Evolutionary conservation across 2,113 vertebrate species (phyloP).

Genomic region (Aldabrachelys gigantea): DNA sequence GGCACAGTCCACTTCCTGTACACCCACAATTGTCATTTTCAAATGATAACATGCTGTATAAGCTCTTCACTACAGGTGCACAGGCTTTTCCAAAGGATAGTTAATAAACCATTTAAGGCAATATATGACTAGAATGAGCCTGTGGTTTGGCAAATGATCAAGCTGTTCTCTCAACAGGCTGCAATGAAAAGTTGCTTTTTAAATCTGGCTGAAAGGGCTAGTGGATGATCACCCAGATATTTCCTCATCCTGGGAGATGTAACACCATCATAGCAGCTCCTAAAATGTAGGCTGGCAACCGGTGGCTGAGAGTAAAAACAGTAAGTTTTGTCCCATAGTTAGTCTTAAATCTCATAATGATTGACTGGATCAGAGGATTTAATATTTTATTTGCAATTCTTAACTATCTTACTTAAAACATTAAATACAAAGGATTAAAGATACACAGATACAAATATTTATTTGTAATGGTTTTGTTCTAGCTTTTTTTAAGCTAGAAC

Average conservation of each 20-base stretch:
- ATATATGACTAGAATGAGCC: neutral
- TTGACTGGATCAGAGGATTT: neutral
- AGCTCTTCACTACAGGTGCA: neutral
- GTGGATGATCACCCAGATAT: neutral
- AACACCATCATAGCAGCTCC: neutral
- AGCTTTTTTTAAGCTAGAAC: neutral
- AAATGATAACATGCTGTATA: neutral
- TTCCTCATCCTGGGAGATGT: neutral
- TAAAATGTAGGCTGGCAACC: neutral
- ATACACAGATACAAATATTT: neutral
- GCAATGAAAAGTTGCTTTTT: neutral
- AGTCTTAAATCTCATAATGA: neutral
- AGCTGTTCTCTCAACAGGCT: neutral
- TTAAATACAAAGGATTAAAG: neutral
- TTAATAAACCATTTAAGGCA: neutral
- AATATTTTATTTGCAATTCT: neutral
- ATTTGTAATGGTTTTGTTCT: neutral
- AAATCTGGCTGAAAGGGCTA: neutral
- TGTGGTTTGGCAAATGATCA: conserved; percentile 20
- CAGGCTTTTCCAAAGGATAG: neutral
- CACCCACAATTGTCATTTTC: neutral
- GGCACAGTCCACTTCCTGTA: neutral
- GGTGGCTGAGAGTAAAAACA: neutral
- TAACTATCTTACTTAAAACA: neutral
- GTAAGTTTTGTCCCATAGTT: neutral